phyloP scores from a whole-genome alignment of 1,140 invertebrate species.

The Odontomachus brunneus region DNA sequence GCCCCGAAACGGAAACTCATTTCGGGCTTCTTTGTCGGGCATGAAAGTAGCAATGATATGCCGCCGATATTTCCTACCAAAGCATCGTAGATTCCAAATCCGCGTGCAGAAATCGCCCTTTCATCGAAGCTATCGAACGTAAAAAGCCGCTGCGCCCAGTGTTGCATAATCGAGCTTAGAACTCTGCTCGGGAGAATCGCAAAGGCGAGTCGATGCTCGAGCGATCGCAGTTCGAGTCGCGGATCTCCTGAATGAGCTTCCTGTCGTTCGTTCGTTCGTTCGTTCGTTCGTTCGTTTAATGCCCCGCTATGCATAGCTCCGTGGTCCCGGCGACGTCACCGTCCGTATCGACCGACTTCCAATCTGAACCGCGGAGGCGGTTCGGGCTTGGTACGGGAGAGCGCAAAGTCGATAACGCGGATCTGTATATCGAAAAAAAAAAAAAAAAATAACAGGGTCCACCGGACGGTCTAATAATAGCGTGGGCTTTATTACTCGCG shows the following conservation, averaged over 20 bases:
- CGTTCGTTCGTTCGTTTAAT: constrained; percentile 22
- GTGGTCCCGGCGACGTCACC: constrained; percentile 25
- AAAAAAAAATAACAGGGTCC: constrained; percentile 60
- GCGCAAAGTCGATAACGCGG: constrained; percentile 41
- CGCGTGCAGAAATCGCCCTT: no score
- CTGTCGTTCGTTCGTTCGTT: constrained; percentile 2
- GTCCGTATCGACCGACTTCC: constrained; percentile 51
- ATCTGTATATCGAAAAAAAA: constrained; percentile 66
- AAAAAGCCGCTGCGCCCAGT: no score
- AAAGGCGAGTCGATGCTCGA: background rate
- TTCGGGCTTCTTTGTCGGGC: no score
- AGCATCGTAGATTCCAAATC: no score
- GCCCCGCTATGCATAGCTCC: constrained; percentile 26
- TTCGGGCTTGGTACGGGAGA: constrained; percentile 22
- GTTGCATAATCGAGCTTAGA: constrained; percentile 16
- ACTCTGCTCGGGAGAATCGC: constrained; percentile 9
- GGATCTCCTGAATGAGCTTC: constrained; percentile 25
- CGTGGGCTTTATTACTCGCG: constrained; percentile 60
- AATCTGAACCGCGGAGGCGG: constrained; percentile 25
- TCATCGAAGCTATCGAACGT: no score
- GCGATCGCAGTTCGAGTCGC: constrained; percentile 31
- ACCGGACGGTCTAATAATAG: constrained; percentile 66
- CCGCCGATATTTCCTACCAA: no score
- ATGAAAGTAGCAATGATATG: no score
- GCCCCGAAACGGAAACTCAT: no score